Evolutionary conservation across 2,888 invertebrate genomes (phyloP), one percentile per base, ranked within the genome.

Genomic region (Tethea ocularis): DNA sequence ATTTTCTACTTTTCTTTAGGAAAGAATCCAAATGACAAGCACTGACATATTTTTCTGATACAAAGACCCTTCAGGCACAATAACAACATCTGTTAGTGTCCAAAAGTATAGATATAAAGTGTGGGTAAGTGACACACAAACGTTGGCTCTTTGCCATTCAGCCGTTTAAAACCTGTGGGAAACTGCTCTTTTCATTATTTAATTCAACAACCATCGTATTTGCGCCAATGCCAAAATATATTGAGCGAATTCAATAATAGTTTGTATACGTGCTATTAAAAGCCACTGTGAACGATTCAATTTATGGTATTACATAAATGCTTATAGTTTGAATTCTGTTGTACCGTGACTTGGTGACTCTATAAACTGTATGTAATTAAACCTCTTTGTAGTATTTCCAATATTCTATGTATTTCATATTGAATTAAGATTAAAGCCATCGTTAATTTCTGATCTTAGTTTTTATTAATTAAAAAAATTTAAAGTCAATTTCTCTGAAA

Each of bases 131-230:
- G 64, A 68, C 66, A 74, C 70, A 75, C 75, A 80, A 81, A 77
- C 74, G 76, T 83, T 90, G 89, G 89, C 89, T 68, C 77, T 64
- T 62, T 82, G 88, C 90, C 90, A 90, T 84, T 82, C 72, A 73
- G 71, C 79, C 80, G 81, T 82, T 87, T 83, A 82, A 88, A 90
- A 87, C 83, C 87, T 86, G 87, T 81, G 85, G 84, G 75, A 78
- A 87, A 88, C 82, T 80, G 84, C 84, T 26, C 80, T 80, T 87
- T 86, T 87, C 85, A 87, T 87, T 87, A 86, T 89, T 89, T 88
- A 88, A 89, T 89, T 91, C 87, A 88, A 89, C 87, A 88, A 88
- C 83, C 83, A 77, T 82, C 77, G 84, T 83, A 87, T 86, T 88
- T 88, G 87, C 74, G 82, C 82, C 83, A 79, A 80, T 81, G 86